These are phyloP conservation scores for Plebejus argus DNA, from an alignment of 2,888 invertebrate species.

Conservation along the genomic window DNA sequence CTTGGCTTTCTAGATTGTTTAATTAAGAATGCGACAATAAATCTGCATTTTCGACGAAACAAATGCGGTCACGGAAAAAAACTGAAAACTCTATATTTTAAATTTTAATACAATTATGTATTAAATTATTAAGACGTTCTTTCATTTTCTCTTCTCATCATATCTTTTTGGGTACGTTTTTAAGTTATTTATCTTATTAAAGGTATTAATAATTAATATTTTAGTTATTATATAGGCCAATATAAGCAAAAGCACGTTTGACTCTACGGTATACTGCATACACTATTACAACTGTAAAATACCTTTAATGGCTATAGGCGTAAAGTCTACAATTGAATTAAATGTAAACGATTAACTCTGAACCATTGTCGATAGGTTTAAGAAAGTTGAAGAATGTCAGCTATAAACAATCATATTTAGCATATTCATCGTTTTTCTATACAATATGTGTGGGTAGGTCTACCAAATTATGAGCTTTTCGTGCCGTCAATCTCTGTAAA, in stretches of 20 bases:
- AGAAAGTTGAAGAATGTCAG: constrained; percentile 22
- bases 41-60: background rate
- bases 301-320: background rate
- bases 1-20: background rate
- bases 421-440: constrained; percentile 18
- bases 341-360: background rate
- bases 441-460: constrained; percentile 19
- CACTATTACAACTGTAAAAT: background rate
- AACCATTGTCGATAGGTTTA: background rate
- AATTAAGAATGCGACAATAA: background rate
- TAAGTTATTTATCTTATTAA: background rate
- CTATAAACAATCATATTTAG: constrained; percentile 26
- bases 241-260: background rate
- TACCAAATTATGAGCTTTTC: constrained; percentile 4
- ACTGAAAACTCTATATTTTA: background rate
- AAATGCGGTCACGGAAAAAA: background rate
- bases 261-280: background rate
- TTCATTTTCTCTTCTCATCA: background rate
- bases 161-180: background rate
- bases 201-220: background rate
- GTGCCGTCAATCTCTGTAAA: constrained; percentile 5
- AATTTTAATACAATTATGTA: background rate
- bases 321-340: background rate
- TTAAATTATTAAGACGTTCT: background rate
- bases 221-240: background rate